phyloP scores from a whole-genome alignment of 2,797 vertebrate genomes.

The Urocyon cinereoargenteus region DNA sequence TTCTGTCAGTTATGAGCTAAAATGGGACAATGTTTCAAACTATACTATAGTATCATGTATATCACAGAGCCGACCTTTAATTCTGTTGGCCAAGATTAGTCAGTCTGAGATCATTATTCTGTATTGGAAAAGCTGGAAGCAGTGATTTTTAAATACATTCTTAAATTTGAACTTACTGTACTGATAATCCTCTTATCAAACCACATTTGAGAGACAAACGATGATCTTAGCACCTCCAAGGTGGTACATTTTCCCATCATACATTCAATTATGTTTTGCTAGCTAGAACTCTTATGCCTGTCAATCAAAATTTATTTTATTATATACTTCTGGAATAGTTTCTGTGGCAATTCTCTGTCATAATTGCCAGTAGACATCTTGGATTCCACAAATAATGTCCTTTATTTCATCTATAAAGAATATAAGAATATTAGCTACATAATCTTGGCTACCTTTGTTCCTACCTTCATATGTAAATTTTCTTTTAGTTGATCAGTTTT shows the following conservation, averaged over 20 bases:
- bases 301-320: background rate
- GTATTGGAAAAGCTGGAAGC: background rate
- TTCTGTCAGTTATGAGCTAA: background rate
- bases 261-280: background rate
- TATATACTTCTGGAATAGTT: background rate
- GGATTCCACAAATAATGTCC: background rate
- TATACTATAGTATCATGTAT: background rate
- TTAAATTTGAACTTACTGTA: conserved; percentile 10
- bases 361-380: background rate
- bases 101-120: background rate
- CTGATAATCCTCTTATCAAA: background rate
- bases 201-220: background rate
- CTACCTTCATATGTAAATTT: background rate
- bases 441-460: background rate
- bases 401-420: background rate
- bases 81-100: background rate
- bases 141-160: background rate
- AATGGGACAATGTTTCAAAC: background rate
- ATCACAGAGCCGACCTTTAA: background rate
- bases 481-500: background rate
- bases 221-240: background rate
- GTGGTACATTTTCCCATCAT: background rate
- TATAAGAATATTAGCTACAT: background rate
- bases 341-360: background rate
- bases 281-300: background rate